These are phyloP conservation scores for Allolobophora icterica DNA, from an alignment of 2,888 invertebrate species.

Conservation along the genomic window DNA sequence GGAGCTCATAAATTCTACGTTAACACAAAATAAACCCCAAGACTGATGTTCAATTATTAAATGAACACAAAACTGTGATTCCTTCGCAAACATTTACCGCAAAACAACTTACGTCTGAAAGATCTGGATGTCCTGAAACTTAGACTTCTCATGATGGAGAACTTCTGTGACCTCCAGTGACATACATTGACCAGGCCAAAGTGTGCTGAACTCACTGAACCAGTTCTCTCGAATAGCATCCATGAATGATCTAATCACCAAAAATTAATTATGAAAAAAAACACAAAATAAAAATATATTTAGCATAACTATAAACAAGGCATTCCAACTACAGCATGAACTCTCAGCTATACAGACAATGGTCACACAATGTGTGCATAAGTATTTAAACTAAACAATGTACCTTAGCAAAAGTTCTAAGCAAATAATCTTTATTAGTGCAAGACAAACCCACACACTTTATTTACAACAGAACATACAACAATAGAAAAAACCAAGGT, in stretches of 20 bases:
- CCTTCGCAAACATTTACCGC: neutral
- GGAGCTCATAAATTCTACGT: neutral
- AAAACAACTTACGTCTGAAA: conserved; percentile 57
- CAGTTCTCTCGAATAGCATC: conserved; percentile 72
- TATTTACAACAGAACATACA: too few species aligned
- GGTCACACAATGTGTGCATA: too few species aligned
- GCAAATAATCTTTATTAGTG: too few species aligned
- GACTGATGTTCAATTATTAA: neutral
- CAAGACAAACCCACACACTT: too few species aligned
- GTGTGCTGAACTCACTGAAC: conserved; percentile 88
- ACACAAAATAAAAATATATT: neutral
- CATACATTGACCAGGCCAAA: conserved; percentile 61
- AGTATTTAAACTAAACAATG: too few species aligned
- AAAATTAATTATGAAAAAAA: neutral
- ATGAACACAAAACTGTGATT: neutral
- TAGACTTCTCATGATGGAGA: conserved; percentile 58
- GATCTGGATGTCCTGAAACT: conserved; percentile 62
- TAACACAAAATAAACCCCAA: neutral
- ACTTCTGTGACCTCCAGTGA: conserved; percentile 61
- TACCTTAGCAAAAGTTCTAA: too few species aligned
- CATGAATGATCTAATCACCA: conserved; percentile 40
- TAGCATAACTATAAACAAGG: neutral
- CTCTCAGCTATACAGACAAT: too few species aligned
- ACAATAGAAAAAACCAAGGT: too few species aligned
- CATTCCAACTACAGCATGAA: neutral